Base-by-base conservation (phyloP, 2,888 invertebrate species). In the Dryococelus australis region DNA sequence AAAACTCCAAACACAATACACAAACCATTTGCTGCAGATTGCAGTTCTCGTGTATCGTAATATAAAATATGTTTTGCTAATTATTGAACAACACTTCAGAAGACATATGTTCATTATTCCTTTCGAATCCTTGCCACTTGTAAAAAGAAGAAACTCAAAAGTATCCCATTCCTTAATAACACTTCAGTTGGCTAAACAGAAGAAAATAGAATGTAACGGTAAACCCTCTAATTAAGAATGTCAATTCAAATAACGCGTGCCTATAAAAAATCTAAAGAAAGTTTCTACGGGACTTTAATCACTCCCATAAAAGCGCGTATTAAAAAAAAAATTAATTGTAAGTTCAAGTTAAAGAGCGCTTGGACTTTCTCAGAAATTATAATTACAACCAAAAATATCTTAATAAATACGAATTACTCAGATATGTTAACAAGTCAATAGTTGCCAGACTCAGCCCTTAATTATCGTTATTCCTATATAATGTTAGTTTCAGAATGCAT, bases 371-470 rank as follows among this genome's bases (percentile, higher is more conserved):
- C 8, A 65, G 65, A 12, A 9, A 65, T 65, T 20, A 24, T 65
- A 65, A 65, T 65, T n/a, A 65, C n/a, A 24, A 65, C 65, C 65
- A 65, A 65, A 65, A 65, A 65, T 65, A 65, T 65, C 65, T 65
- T 65, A 65, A 65, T 65, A 65, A 65, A 65, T 8, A n/a, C 65
- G n/a, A 65, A 65, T 65, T 65, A 65, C 65, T 1, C n/a, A 65
- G 65, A 24, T n/a, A 65, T 65, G 65, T 65, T 8, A 65, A 65
- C 3, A 24, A n/a, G 65, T 24, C 24, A n/a, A 65, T 65, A 24
- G n/a, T 24, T 24, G 65, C 13, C n/a, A 1, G 65, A 65, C 6
- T 65, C 8, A 1, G 65, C 20, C 24, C 65, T 65, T 65, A 65
- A 65, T 65, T 65, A 65, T 20, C 0, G 65, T 65, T 65, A 65